Base-by-base conservation (phyloP, 1,140 invertebrate species). In the Chlorops oryzae region DNA sequence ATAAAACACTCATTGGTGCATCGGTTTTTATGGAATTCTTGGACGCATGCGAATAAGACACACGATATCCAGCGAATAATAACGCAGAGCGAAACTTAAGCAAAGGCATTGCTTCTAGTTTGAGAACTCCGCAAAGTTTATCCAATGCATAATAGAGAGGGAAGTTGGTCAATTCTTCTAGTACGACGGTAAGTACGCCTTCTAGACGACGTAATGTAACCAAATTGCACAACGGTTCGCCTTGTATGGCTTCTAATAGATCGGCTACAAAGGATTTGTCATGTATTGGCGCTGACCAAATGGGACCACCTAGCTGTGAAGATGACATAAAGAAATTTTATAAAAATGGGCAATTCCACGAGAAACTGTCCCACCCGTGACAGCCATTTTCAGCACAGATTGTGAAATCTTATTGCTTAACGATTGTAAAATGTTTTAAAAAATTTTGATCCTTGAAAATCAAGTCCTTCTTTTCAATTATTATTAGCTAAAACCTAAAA, bases 1-100 rank as follows among this genome's bases (percentile, higher is more conserved):
- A 99, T 13, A 99, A 71, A 15, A 96, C 77, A 4, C 77, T 67
- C 28, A 81, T 73, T 0, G 97, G 92, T 1, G 96, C 96, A 73
- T 94, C 77, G 1, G 96, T 98, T 77, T 99, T 99, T 3, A 98
- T 76, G 0, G 92, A 94, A 52, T 84, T 82, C 61, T 85, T 88
- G 42, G 80, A 80, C 43, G 89, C 86, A 75, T 99, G 97, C 0
- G 95, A 96, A 54, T 84, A 83, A 1, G 95, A 98, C 3, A 98
- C 93, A 58, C 80, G 75, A 74, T 92, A 97, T 1, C 95, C 95
- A 10, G 88, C 90, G 78, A 98, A 92, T 18, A 98, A 64, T 40
- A 99, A 71, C 0, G 95, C 96, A 3, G 96, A 99, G 58, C 94
- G 89, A 61, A 75, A 80, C 52, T 77, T 64, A 27, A 83, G 60